Evolutionary conservation across 2,888 invertebrate species (phyloP), one percentile per base, ranked within the genome.

Genomic region (Leptopilina drosophilae): DNA sequence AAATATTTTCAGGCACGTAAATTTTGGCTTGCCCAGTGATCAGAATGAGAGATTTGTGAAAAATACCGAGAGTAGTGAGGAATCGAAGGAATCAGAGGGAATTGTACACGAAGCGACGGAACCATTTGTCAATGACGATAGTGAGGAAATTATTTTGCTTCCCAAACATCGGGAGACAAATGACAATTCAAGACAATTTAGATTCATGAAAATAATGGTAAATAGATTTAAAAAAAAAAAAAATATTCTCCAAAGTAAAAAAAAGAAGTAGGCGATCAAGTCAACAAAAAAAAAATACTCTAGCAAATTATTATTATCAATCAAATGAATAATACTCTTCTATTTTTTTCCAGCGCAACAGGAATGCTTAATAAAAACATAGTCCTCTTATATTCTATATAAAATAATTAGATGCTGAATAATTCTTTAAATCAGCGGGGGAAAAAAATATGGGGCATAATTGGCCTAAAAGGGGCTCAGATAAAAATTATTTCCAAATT

Each of bases 151-250:
- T 14, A 33, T 73, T 73, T 56, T 73, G 53, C 69, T 73, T 73
- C 69, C 69, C 8, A 73, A 26, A 33, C 26, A 20, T 33, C n/a
- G 6, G 20, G 69, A 33, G 1, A 14, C 53, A 26, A 73, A 73
- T n/a, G 69, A 53, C 9, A 53, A 73, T 20, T 8, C n/a, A 4
- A 14, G 53, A 49, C 69, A 53, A 46, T 69, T 73, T 6, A 26
- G 53, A 53, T 73, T 73, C 7, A 73, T 73, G n/a, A 73, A 73
- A 56, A 73, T 53, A 7, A 33, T 20, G 69, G 69, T 73, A 73
- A n/a, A 33, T 69, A 49, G 46, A 12, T 5, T 20, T n/a, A n/a
- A n/a, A 20, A 20, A 20, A 20, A 20, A 20, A 20, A 20, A 20
- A 20, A 20, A 20, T 20, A 20, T 20, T 1, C 20, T 20, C 20